A percentile compares a stretch with the other conserved stretches of the same genome.
These are phyloP conservation scores for Threskiornis aethiopicus DNA, from an alignment of 2,797 vertebrate genomes.

Conservation along the genomic window DNA sequence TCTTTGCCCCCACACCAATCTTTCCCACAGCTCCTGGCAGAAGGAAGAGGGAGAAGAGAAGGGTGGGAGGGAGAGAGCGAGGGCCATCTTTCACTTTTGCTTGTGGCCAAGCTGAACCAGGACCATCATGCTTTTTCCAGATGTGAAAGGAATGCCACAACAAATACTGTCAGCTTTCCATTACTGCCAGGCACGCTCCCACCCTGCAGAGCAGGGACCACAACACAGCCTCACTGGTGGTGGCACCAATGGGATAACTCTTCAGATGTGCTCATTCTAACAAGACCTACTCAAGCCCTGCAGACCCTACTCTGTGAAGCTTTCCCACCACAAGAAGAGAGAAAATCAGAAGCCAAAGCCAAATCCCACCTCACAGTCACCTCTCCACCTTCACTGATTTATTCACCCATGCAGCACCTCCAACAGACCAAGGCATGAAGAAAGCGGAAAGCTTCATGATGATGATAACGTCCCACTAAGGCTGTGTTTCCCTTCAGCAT, in stretches of 20 bases:
- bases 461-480: neutral
- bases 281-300: neutral
- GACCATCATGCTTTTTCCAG: neutral
- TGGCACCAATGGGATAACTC: neutral
- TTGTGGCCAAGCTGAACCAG: neutral
- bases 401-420: neutral
- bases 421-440: neutral
- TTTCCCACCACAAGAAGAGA: neutral
- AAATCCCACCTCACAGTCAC: neutral
- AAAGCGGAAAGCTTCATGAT: neutral
- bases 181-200: fast-evolving
- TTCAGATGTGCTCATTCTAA: neutral
- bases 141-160: neutral
- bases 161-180: neutral
- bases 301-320: neutral
- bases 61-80: fast-evolving
- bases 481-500: neutral
- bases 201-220: neutral
- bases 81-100: neutral
- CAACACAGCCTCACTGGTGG: neutral
- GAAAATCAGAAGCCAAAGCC: neutral
- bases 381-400: neutral
- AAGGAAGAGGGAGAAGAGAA: neutral
- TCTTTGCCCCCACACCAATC: neutral
- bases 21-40: neutral